phyloP scores from a whole-genome alignment of 2,888 invertebrate genomes.

The Petrolisthes manimaculis region DNA sequence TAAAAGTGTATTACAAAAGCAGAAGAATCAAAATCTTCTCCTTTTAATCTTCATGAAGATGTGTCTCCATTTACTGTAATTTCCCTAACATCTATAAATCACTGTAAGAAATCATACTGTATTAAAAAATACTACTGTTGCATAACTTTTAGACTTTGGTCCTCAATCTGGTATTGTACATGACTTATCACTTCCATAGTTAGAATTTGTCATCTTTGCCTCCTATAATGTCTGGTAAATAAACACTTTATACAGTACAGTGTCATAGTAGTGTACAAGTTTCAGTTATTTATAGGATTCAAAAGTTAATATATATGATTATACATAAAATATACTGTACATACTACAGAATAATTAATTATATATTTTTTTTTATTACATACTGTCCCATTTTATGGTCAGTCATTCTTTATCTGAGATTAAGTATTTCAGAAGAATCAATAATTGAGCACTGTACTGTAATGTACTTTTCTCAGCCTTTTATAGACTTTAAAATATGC shows the following conservation, averaged over 20 bases:
- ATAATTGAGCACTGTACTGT: no score
- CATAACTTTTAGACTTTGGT: neutral
- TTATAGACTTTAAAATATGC: no score
- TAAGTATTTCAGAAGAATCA: no score
- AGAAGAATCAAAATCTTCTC: slow-evolving; percentile 2
- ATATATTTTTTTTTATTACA: neutral
- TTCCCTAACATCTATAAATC: neutral
- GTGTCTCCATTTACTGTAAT: neutral
- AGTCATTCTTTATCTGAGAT: neutral
- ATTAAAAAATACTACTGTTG: neutral
- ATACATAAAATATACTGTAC: neutral
- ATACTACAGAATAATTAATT: neutral
- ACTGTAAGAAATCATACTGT: neutral
- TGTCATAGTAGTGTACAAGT: neutral
- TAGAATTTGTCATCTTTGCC: neutral
- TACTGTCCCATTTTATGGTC: neutral
- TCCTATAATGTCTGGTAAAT: neutral
- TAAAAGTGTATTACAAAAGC: slow-evolving; percentile 1
- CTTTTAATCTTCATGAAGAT: neutral
- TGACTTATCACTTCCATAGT: neutral
- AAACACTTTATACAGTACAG: neutral
- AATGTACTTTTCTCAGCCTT: no score
- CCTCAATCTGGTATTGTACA: neutral
- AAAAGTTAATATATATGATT: neutral
- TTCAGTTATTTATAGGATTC: neutral